Conservation (phyloP, 2,888 invertebrate genomes). For the Diaphora mendica region DNA sequence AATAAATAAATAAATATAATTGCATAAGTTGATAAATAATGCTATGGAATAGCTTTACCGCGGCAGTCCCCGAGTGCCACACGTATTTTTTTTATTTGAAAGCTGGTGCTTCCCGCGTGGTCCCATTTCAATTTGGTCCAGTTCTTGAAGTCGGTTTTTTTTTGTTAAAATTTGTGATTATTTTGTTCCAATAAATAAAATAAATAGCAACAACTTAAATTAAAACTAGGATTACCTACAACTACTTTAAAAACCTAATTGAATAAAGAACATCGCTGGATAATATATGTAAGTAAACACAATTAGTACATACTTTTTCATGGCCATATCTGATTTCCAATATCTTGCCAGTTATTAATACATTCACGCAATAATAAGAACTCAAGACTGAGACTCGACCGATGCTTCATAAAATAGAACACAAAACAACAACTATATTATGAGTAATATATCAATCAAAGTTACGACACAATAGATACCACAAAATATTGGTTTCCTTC, state of each 20-base stretch:
- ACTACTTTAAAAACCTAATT: not conserved
- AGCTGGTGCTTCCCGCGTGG: too few relatives aligned
- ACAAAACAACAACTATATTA: constrained; percentile 25
- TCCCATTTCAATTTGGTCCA: too few relatives aligned
- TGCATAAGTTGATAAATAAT: too few relatives aligned
- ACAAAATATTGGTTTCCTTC: constrained; percentile 13
- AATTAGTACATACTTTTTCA: constrained; percentile 34
- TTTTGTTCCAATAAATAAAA: too few relatives aligned
- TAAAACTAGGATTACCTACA: not conserved
- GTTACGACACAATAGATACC: constrained; percentile 30
- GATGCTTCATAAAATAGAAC: constrained; percentile 10
- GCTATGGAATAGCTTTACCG: too few relatives aligned
- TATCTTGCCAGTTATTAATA: not conserved
- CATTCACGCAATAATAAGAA: not conserved
- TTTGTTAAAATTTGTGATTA: too few relatives aligned
- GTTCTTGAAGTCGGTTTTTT: too few relatives aligned
- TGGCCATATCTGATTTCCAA: not conserved
- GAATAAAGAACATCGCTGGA: not conserved
- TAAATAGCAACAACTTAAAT: not conserved
- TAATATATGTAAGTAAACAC: too few relatives aligned
- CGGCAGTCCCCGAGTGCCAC: too few relatives aligned
- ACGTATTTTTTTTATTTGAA: too few relatives aligned
- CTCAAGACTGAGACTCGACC: not conserved
- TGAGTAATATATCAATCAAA: constrained; percentile 28
- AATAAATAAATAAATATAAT: too few relatives aligned